Evolutionary conservation across 2,113 vertebrate species (phyloP).

Genomic region (Zapornia atra): DNA sequence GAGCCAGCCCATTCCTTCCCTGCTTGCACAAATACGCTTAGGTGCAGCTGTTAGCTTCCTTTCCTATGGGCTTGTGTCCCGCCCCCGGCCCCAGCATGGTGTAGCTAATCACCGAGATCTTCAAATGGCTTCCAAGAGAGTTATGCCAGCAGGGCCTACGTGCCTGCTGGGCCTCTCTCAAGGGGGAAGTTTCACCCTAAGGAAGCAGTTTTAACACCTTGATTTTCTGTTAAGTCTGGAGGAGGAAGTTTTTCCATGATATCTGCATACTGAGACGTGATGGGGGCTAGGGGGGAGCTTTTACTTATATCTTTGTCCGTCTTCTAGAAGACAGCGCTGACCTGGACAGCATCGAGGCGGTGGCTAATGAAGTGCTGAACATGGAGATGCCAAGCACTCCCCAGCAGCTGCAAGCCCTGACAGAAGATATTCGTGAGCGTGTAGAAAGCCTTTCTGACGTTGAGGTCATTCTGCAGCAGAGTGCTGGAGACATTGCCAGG

Average conservation of each 20-base stretch:
- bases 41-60: not conserved
- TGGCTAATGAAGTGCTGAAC: slow-evolving; percentile 91
- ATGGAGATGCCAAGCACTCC: slow-evolving; percentile 97
- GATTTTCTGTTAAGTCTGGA: not conserved
- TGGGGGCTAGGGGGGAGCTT: not conserved
- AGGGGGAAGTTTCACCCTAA: not conserved
- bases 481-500: slow-evolving; percentile 85
- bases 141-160: not conserved
- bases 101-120: not conserved
- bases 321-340: slow-evolving; percentile 91
- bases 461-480: slow-evolving; percentile 90
- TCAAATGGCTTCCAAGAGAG: not conserved
- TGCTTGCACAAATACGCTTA: not conserved
- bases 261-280: not conserved
- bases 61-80: accelerated
- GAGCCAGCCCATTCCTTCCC: not conserved
- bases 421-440: slow-evolving; percentile 88
- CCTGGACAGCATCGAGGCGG: slow-evolving; percentile 91
- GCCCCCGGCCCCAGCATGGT: not conserved
- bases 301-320: not conserved
- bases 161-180: not conserved
- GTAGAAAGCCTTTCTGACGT: slow-evolving; percentile 91
- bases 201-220: not conserved
- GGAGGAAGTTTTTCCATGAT: not conserved
- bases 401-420: slow-evolving; percentile 89